Evolutionary conservation across 2,797 vertebrate species (phyloP), one percentile per base, ranked within the genome.

Genomic region (Melanotaenia trifasciata): DNA sequence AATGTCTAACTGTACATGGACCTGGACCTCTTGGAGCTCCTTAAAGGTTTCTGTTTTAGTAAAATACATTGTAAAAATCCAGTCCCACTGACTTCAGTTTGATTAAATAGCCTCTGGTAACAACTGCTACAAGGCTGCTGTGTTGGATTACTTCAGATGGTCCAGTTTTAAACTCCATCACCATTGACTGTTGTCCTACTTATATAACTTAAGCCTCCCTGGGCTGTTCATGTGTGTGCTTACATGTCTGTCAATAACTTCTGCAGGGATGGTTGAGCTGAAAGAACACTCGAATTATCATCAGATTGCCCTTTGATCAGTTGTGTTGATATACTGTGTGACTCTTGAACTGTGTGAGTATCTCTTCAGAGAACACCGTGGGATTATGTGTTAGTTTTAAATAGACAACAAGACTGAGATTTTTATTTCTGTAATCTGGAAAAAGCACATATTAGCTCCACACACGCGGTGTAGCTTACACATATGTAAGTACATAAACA

Each of bases 401-500:
- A 57, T 40, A 35, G 22, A 26, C 24, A 38, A 24, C 1, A 16
- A 56, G 22, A 67, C 12, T 11, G 5, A 56, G 8, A 43, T 26
- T 32, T 63, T n/a, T 18, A 47, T 30, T 63, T 28, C 18, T 56
- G 38, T 47, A 28, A 73, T 26, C 43, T 53, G 24, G 33, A 60
- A 74, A 62, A 70, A 61, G 6, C 32, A 62, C 10, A 26, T 38
- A 28, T 35, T 22, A 64, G 28, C 47, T 35, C 28, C 51, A 61
- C 24, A 60, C 33, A 33, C 14, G 30, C 13, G 45, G 50, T 20
- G 28, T 30, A 64, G 30, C 30, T 20, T 56, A 64, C n/a, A 30
- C 63, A 74, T 62, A 64, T 69, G 60, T 20, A 35, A 59, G 53
- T 36, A 43, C 20, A 67, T 61, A 64, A 18, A 33, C 7, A 69